Conservation (phyloP, 1,140 invertebrate species). For the Artemia franciscana region DNA sequence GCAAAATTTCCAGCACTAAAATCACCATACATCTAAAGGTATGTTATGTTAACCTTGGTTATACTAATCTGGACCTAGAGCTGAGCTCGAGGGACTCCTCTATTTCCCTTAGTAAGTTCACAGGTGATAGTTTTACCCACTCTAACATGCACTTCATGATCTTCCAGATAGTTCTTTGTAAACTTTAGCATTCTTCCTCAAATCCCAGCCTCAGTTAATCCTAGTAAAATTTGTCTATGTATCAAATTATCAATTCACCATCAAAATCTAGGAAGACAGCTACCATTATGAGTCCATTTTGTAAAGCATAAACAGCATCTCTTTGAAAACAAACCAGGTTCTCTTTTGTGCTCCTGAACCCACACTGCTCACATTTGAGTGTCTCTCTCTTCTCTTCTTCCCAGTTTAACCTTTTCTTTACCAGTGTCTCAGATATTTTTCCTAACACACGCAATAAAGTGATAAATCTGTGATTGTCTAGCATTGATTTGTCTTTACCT, state of each 20-base stretch:
- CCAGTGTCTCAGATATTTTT: neutral
- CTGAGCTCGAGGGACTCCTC: too few species aligned
- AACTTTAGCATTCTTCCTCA: neutral
- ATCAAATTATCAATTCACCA: neutral
- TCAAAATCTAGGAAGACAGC: neutral
- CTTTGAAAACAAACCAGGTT: neutral
- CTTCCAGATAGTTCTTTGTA: neutral
- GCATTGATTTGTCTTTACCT: too few species aligned
- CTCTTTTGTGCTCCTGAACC: neutral
- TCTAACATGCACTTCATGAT: neutral
- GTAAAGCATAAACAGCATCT: neutral
- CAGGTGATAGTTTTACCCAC: neutral
- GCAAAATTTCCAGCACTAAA: neutral
- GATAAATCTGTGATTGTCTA: neutral
- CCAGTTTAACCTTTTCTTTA: neutral
- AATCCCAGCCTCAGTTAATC: neutral
- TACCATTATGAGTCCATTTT: neutral
- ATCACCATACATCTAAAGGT: neutral
- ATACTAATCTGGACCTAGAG: too few species aligned
- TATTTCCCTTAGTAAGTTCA: too few species aligned
- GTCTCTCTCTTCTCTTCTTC: too few species aligned
- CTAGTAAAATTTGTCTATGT: neutral
- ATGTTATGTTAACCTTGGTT: too few species aligned
- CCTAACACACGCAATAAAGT: neutral
- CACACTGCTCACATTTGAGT: neutral